phyloP scores from a whole-genome alignment of 53 echinoderm and acorn worm species.

The Temnopleurus reevesii region DNA sequence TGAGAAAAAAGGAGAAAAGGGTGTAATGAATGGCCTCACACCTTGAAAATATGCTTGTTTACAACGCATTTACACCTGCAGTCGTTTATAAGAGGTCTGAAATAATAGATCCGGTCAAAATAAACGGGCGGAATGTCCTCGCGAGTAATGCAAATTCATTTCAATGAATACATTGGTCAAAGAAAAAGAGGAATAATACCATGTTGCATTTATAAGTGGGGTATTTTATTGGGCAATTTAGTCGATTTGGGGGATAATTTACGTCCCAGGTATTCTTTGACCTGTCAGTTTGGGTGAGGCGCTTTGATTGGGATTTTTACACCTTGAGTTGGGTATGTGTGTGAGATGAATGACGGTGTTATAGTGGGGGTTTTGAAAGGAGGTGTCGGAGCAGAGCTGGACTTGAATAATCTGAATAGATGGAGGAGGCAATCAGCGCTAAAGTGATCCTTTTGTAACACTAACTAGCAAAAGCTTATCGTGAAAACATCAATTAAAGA shows the following conservation, averaged over 20 bases:
- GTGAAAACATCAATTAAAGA: conserved; percentile 59
- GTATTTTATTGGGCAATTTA: background rate
- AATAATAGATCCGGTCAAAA: background rate
- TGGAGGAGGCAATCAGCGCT: conserved; percentile 7
- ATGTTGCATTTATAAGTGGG: background rate
- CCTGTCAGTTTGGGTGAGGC: background rate
- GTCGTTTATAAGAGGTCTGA: background rate
- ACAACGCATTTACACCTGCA: conserved; percentile 5
- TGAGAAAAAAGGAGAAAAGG: background rate
- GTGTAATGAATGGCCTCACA: background rate
- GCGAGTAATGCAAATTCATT: background rate
- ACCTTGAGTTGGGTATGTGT: background rate
- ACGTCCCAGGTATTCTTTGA: background rate
- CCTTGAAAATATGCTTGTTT: conserved; percentile 33
- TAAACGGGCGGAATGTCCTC: background rate
- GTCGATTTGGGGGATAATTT: background rate
- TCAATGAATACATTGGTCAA: background rate
- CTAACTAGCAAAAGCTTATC: conserved; percentile 52
- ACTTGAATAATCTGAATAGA: conserved; percentile 42
- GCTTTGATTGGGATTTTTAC: conserved; percentile 30
- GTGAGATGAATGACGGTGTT: background rate
- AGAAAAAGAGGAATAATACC: background rate
- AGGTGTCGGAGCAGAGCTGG: conserved; percentile 16
- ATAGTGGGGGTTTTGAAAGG: background rate
- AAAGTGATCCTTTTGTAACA: conserved; percentile 53